Percentiles rank a stretch among this genome's conserved stretches.
phyloP scores from a whole-genome alignment of 2,888 invertebrate species.

The Clostera curtula region DNA sequence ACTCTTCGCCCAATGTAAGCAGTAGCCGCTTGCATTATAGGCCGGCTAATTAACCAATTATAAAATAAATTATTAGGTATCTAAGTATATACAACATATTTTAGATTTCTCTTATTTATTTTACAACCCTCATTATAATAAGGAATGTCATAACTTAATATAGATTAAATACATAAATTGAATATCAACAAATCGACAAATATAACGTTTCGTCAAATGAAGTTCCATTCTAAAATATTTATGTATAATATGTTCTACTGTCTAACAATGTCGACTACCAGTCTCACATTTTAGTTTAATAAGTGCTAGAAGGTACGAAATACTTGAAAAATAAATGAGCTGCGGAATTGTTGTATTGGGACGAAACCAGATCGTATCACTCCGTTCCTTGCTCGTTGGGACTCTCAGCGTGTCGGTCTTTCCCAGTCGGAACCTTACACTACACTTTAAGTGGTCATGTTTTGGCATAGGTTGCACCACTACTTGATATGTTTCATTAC shows the following conservation, averaged over 20 bases:
- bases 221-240: slow-evolving; percentile 63
- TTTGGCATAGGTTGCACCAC: slow-evolving; percentile 62
- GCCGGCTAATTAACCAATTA: slow-evolving; percentile 54
- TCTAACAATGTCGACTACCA: slow-evolving; percentile 74
- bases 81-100: slow-evolving; percentile 59
- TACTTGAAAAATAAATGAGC: slow-evolving; percentile 59
- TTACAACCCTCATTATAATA: slow-evolving; percentile 59
- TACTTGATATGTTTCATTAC: slow-evolving; percentile 73
- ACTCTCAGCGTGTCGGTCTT: slow-evolving; percentile 24
- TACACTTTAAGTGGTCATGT: slow-evolving; percentile 64
- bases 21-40: slow-evolving; percentile 42
- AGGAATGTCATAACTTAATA: slow-evolving; percentile 57
- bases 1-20: slow-evolving; percentile 9
- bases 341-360: slow-evolving; percentile 55
- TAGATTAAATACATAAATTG: slow-evolving; percentile 48
- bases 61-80: slow-evolving; percentile 42
- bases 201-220: slow-evolving; percentile 59
- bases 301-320: slow-evolving; percentile 69
- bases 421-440: slow-evolving; percentile 56
- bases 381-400: slow-evolving; percentile 34
- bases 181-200: slow-evolving; percentile 60
- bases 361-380: slow-evolving; percentile 63
- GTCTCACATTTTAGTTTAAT: slow-evolving; percentile 74
- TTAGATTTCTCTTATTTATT: slow-evolving; percentile 47
- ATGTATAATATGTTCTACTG: slow-evolving; percentile 68